Evolutionary conservation across 2,797 vertebrate species (phyloP).

Genomic region (Sebastes hopkinsi): DNA sequence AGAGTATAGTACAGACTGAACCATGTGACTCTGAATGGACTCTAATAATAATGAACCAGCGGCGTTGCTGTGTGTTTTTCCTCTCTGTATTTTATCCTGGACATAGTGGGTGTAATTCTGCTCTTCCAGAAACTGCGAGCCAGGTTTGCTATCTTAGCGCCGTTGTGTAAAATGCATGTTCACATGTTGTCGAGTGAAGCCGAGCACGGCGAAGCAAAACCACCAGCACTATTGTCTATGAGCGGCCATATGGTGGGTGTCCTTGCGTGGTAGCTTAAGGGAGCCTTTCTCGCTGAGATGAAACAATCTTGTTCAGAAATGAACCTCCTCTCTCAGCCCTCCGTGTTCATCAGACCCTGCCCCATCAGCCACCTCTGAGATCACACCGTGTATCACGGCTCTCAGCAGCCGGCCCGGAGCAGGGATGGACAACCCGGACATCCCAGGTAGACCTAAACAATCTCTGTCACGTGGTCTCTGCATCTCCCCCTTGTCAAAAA

Average conservation of each 20-base stretch:
- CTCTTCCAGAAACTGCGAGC: constrained; percentile 27
- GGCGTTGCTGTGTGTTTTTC: background rate
- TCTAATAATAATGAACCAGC: background rate
- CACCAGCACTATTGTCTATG: constrained; percentile 66
- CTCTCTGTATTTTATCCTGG: constrained; percentile 4
- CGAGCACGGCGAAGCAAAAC: constrained; percentile 71
- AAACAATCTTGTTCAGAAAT: constrained; percentile 66
- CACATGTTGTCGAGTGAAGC: constrained; percentile 63
- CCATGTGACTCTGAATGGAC: constrained; percentile 39
- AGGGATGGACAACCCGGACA: constrained; percentile 22
- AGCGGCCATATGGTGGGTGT: constrained; percentile 81
- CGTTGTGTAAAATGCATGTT: constrained; percentile 66
- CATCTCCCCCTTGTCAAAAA: constrained; percentile 73
- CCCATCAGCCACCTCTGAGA: constrained; percentile 53
- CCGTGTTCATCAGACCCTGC: constrained; percentile 55
- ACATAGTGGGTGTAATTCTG: constrained; percentile 5
- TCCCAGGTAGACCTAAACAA: constrained; percentile 85
- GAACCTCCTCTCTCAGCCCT: constrained; percentile 49
- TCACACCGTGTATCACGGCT: constrained; percentile 36
- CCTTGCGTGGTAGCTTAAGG: constrained; percentile 78
- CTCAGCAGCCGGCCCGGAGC: constrained; percentile 21
- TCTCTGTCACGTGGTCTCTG: constrained; percentile 85
- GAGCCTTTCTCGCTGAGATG: constrained; percentile 73
- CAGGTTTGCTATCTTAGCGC: constrained; percentile 32
- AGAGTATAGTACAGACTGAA: constrained; percentile 19